Percentiles rank a stretch among this genome's conserved stretches.
phyloP scores from a whole-genome alignment of 2,797 vertebrate species.

The Crenuchus spilurus region DNA sequence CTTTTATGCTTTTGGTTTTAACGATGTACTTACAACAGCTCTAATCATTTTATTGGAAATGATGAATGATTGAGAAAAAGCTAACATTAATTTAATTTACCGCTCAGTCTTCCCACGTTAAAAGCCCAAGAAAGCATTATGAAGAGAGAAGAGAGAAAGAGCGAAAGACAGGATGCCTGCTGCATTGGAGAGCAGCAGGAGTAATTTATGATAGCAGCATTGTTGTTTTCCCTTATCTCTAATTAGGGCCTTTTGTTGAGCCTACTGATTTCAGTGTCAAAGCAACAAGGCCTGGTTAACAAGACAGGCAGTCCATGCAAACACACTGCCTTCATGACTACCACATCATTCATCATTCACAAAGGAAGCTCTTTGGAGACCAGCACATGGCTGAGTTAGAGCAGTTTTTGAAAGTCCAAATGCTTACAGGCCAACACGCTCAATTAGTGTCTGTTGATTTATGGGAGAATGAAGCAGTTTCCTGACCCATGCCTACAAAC shows the following conservation, averaged over 20 bases:
- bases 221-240: slow-evolving; percentile 63
- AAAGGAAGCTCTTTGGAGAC: slow-evolving; percentile 39
- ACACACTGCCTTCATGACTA: slow-evolving; percentile 29
- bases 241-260: slow-evolving; percentile 59
- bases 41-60: slow-evolving; percentile 64
- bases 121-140: slow-evolving; percentile 39
- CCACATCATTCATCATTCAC: slow-evolving; percentile 54
- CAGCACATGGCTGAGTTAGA: slow-evolving; percentile 30
- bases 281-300: slow-evolving; percentile 55
- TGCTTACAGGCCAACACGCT: slow-evolving; percentile 35
- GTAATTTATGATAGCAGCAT: slow-evolving; percentile 59
- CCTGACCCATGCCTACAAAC: slow-evolving; percentile 12
- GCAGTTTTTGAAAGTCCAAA: slow-evolving; percentile 43
- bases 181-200: slow-evolving; percentile 36
- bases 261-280: slow-evolving; percentile 55
- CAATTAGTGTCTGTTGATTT: slow-evolving; percentile 47
- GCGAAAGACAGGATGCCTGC: slow-evolving; percentile 23
- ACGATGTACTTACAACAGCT: slow-evolving; percentile 63
- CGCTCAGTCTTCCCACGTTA: slow-evolving; percentile 39
- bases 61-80: slow-evolving; percentile 63
- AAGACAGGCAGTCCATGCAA: slow-evolving; percentile 49
- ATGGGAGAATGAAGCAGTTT: slow-evolving; percentile 32
- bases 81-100: slow-evolving; percentile 64
- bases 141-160: slow-evolving; percentile 15
- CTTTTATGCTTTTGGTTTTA: slow-evolving; percentile 64